A percentile compares a stretch with the other conserved stretches of the same genome.
Evolutionary conservation across 2,888 invertebrate species (phyloP).

Genomic region (Cremastinae sp.): DNA sequence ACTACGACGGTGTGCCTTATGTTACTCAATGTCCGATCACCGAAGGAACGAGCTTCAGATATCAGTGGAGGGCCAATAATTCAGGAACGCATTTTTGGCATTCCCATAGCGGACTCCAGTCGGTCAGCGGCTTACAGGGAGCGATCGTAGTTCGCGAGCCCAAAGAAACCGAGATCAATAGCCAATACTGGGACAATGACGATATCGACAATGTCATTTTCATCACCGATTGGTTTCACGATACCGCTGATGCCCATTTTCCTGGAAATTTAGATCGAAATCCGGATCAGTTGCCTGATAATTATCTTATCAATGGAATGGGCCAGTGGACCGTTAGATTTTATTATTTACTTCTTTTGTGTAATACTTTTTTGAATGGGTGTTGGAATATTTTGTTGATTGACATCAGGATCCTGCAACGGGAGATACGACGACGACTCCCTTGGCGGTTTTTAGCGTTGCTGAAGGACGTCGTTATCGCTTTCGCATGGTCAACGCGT

Average conservation of each 20-base stretch:
- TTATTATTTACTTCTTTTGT: too few species aligned
- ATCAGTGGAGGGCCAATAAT: constrained; percentile 74
- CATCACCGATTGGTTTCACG: constrained; percentile 81
- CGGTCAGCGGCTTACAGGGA: constrained; percentile 84
- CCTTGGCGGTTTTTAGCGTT: constrained; percentile 72
- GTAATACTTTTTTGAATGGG: too few species aligned
- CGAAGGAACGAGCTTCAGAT: constrained; percentile 89
- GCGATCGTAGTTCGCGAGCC: constrained; percentile 82
- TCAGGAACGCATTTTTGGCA: constrained; percentile 80
- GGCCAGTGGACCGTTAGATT: too few species aligned
- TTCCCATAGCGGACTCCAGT: constrained; percentile 80
- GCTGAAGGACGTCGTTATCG: constrained; percentile 81
- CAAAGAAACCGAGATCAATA: constrained; percentile 73
- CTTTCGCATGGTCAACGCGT: constrained; percentile 82
- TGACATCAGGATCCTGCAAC: constrained; percentile 68
- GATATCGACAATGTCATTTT: constrained; percentile 82
- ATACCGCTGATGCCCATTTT: constrained; percentile 75
- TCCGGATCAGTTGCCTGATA: constrained; percentile 76
- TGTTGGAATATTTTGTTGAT: constrained; percentile 23
- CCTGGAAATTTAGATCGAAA: constrained; percentile 80
- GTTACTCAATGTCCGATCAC: constrained; percentile 94
- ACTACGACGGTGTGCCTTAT: constrained; percentile 94
- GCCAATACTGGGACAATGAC: constrained; percentile 79
- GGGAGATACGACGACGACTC: constrained; percentile 66
- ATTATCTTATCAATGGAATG: constrained; percentile 77